These are phyloP conservation scores for Oryzias celebensis DNA, from an alignment of 2,113 vertebrate genomes.

Conservation along the genomic window DNA sequence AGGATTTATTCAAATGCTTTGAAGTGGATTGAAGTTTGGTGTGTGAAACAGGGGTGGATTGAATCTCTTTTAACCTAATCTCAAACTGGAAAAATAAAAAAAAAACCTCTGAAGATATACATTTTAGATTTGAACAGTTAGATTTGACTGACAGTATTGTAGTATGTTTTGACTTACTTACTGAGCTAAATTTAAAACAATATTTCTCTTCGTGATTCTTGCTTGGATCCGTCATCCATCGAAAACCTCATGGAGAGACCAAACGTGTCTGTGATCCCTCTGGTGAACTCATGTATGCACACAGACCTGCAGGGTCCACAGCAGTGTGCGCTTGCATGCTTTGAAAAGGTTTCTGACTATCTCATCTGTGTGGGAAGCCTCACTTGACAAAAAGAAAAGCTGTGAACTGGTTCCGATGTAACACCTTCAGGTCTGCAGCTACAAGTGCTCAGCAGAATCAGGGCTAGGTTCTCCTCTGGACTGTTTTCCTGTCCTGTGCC, in stretches of 20 bases:
- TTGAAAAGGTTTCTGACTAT: slow-evolving; percentile 14
- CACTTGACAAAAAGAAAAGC: slow-evolving; percentile 16
- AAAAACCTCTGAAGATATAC: slow-evolving; percentile 8
- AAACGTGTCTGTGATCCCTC: slow-evolving; percentile 22
- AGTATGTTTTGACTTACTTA: slow-evolving; percentile 2
- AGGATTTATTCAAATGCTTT: slow-evolving; percentile 26
- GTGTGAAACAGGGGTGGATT: slow-evolving; percentile 1
- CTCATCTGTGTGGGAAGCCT: slow-evolving; percentile 15
- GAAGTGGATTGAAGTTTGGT: slow-evolving; percentile 13
- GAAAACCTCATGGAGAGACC: slow-evolving; percentile 17
- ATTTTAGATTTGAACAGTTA: slow-evolving; percentile 16
- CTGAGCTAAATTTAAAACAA: background rate
- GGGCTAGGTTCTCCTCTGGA: background rate
- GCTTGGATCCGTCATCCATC: slow-evolving; percentile 13
- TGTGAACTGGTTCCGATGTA: slow-evolving; percentile 21
- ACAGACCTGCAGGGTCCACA: slow-evolving; percentile 25
- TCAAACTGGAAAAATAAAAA: slow-evolving; percentile 12
- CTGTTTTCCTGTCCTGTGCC: slow-evolving; percentile 4
- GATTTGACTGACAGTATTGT: slow-evolving; percentile 17
- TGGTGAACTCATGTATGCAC: slow-evolving; percentile 26
- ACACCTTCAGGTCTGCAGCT: slow-evolving; percentile 16
- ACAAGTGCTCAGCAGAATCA: slow-evolving; percentile 21
- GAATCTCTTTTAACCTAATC: slow-evolving; percentile 15
- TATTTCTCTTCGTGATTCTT: slow-evolving; percentile 22
- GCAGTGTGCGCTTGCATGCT: slow-evolving; percentile 33